Conservation (phyloP, 2,888 invertebrate species). For the Apantesis nais region DNA sequence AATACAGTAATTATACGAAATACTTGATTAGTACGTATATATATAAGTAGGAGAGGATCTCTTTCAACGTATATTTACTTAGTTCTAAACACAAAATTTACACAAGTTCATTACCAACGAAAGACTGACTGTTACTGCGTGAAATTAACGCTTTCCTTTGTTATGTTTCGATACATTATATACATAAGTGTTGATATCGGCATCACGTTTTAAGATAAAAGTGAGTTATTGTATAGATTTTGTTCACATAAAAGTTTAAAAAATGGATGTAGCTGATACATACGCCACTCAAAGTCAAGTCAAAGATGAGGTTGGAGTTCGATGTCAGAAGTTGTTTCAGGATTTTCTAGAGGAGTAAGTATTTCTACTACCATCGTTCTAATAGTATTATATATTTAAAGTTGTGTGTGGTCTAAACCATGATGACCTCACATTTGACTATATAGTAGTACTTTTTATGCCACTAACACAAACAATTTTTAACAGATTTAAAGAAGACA, state of each 20-base stretch:
- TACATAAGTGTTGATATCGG: background rate
- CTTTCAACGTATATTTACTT: background rate
- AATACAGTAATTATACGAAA: slow-evolving; percentile 2
- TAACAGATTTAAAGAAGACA: slow-evolving; percentile 92
- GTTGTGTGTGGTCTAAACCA: background rate
- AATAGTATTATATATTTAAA: background rate
- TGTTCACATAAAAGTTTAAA: slow-evolving; percentile 21
- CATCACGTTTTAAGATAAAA: slow-evolving; percentile 7
- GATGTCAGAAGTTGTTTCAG: slow-evolving; percentile 98
- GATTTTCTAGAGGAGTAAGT: slow-evolving; percentile 97
- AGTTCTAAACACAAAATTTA: background rate
- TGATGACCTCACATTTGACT: background rate
- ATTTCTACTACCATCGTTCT: background rate
- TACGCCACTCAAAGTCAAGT: slow-evolving; percentile 91
- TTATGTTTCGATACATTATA: slow-evolving; percentile 7
- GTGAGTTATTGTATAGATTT: slow-evolving; percentile 16
- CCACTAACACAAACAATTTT: background rate
- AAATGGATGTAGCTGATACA: slow-evolving; percentile 91
- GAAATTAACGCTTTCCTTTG: slow-evolving; percentile 2
- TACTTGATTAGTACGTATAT: background rate
- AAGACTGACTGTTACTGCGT: background rate
- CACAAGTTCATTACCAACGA: slow-evolving; percentile 1
- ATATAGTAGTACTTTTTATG: background rate
- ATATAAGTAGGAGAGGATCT: background rate
- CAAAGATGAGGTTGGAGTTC: slow-evolving; percentile 95